Conservation (phyloP, 2,888 invertebrate species). For the Orthosia gothica region DNA sequence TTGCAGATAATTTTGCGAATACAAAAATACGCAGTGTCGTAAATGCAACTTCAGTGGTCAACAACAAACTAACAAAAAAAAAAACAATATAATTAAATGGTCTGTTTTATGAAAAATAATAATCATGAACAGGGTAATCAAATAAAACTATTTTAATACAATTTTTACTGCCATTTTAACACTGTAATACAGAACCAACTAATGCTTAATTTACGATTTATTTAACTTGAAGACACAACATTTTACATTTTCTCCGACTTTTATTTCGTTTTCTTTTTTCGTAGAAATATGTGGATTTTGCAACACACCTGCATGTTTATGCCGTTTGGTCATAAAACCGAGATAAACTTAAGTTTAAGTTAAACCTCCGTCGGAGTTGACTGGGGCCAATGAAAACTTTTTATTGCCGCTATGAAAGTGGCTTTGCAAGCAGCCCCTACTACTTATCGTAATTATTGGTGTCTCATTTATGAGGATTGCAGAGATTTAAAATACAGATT, state of each 20-base stretch:
- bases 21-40: neutral
- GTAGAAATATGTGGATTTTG: conserved; percentile 51
- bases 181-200: conserved; percentile 17
- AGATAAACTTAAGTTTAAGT: conserved; percentile 84
- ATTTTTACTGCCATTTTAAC: conserved; percentile 22
- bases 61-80: neutral
- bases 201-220: conserved; percentile 7
- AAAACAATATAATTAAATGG: conserved; percentile 9
- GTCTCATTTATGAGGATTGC: conserved; percentile 29
- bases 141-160: conserved; percentile 6
- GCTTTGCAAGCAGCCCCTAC: conserved; percentile 75
- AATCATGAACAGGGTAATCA: conserved; percentile 11
- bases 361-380: conserved; percentile 74
- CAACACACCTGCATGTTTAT: conserved; percentile 70
- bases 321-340: conserved; percentile 79
- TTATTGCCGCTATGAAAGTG: conserved; percentile 84
- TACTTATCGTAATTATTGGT: conserved; percentile 52
- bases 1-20: neutral
- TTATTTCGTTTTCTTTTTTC: conserved; percentile 41
- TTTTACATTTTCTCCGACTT: conserved; percentile 19
- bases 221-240: conserved; percentile 11
- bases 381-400: conserved; percentile 87
- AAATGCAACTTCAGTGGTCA: neutral
- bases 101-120: conserved; percentile 3
- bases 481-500: conserved; percentile 3